A percentile compares a stretch with the other conserved stretches of the same genome.
These are phyloP conservation scores for Myotis pilosus DNA, from an alignment of 2,797 vertebrate genomes.

Conservation along the genomic window DNA sequence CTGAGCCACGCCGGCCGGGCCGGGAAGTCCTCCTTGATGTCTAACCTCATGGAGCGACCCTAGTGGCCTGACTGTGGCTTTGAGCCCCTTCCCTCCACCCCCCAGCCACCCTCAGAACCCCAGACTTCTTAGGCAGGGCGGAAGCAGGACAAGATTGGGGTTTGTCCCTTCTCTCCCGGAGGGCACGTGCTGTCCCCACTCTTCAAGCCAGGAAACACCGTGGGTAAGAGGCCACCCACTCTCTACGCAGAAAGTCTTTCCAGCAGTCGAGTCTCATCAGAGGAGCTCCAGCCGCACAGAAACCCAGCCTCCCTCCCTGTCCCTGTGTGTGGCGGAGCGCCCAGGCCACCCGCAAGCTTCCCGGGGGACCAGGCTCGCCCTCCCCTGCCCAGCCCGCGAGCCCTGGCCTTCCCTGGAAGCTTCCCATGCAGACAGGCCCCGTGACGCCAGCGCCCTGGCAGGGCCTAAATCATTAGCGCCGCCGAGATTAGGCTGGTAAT, in stretches of 20 bases:
- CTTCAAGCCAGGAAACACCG: too few species aligned
- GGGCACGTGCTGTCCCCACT: not conserved
- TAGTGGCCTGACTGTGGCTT: not conserved
- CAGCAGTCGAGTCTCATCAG: not conserved
- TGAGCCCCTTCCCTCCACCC: not conserved
- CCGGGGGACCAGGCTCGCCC: not conserved
- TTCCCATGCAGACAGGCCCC: slow-evolving; percentile 28
- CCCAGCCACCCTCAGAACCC: not conserved
- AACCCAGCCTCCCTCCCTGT: not conserved
- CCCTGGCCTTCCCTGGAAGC: not conserved
- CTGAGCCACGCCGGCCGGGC: too few species aligned
- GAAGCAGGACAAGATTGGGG: not conserved
- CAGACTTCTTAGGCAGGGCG: not conserved
- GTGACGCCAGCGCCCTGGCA: slow-evolving; percentile 53
- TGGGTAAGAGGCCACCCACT: not conserved
- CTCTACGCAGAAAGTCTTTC: not conserved
- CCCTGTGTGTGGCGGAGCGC: not conserved
- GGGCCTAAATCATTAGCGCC: slow-evolving; percentile 66
- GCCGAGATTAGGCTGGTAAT: slow-evolving; percentile 60
- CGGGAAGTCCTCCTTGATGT: not conserved
- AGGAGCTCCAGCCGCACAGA: not conserved
- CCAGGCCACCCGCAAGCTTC: slow-evolving; percentile 60
- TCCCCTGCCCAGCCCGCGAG: not conserved
- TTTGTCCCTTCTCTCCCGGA: accelerated
- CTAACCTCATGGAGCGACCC: not conserved